These are phyloP conservation scores for Cygnus atratus DNA, from an alignment of 2,113 vertebrate genomes.

Conservation along the genomic window DNA sequence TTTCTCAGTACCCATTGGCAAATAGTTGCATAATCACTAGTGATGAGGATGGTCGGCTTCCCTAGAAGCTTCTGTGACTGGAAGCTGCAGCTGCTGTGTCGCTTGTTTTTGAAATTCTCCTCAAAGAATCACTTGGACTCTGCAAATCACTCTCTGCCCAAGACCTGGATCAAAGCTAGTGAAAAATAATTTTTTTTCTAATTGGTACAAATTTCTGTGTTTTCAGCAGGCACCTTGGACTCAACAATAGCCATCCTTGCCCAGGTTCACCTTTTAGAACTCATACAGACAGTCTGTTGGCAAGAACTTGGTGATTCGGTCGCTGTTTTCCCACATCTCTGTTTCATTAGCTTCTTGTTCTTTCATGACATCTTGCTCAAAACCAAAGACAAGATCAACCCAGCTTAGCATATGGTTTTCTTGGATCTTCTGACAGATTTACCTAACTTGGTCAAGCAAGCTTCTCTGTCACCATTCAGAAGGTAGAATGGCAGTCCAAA, in stretches of 20 bases:
- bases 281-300: not conserved
- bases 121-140: not conserved
- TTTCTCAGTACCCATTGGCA: not conserved
- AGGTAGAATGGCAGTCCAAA: not conserved
- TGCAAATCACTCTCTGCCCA: not conserved
- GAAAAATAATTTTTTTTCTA: not conserved
- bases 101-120: not conserved
- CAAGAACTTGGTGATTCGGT: not conserved
- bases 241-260: not conserved
- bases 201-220: not conserved
- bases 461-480: not conserved
- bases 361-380: not conserved
- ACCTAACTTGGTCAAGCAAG: not conserved
- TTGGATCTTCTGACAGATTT: not conserved
- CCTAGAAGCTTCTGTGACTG: not conserved
- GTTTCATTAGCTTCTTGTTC: not conserved
- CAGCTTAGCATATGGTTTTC: not conserved
- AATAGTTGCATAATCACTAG: not conserved
- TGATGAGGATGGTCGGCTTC: not conserved
- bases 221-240: not conserved
- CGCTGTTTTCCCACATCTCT: not conserved
- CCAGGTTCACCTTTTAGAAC: not conserved
- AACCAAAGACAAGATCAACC: not conserved
- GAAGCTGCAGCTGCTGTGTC: not conserved
- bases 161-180: not conserved